Conservation (phyloP, 2,113 vertebrate species). For the Dasyornis broadbenti region DNA sequence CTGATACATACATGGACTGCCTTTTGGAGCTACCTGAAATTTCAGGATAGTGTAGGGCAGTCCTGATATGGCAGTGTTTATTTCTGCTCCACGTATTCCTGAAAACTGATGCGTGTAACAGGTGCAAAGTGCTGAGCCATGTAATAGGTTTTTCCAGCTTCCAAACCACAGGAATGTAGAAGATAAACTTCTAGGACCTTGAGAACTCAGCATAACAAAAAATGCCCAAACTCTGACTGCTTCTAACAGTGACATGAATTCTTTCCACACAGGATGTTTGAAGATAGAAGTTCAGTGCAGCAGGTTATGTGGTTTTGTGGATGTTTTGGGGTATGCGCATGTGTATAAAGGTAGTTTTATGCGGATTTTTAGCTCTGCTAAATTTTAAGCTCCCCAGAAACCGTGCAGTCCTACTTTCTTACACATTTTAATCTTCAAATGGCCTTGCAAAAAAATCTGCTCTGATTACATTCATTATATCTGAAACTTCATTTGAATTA, state of each 20-base stretch:
- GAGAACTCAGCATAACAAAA: not conserved
- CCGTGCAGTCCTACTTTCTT: not conserved
- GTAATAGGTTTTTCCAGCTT: not conserved
- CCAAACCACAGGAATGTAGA: not conserved
- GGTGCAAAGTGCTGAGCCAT: not conserved
- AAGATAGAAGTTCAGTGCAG: not conserved
- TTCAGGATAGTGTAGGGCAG: not conserved
- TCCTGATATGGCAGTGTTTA: not conserved
- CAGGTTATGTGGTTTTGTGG: not conserved
- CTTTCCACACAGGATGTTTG: not conserved
- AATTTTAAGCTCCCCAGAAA: not conserved
- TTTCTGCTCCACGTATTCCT: not conserved
- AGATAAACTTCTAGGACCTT: not conserved
- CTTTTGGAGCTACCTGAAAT: not conserved
- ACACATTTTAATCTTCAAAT: not conserved
- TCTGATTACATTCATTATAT: not conserved
- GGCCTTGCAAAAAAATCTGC: not conserved
- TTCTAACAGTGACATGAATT: not conserved
- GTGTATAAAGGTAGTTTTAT: not conserved
- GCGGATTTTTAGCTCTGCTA: not conserved
- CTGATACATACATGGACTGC: not conserved
- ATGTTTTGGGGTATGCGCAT: not conserved
- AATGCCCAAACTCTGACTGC: not conserved
- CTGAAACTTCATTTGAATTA: not conserved
- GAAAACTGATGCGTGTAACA: not conserved